phyloP scores from a whole-genome alignment of 2,113 vertebrate species.

The Pterocles burchelli region DNA sequence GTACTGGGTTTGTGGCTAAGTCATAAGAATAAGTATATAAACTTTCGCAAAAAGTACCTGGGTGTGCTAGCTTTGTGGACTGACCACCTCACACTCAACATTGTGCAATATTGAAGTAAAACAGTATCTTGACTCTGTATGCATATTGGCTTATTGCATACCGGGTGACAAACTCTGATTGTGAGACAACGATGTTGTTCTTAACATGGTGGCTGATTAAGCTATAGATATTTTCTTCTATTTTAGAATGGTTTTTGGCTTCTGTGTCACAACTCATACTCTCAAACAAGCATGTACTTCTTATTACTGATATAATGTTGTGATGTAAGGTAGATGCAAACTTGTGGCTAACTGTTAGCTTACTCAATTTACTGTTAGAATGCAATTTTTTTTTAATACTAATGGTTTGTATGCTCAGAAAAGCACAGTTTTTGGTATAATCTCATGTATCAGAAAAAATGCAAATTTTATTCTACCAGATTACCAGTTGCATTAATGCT shows the following conservation, averaged over 20 bases:
- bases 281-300: not conserved
- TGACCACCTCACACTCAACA: no score
- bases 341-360: not conserved
- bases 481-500: fast-evolving
- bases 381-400: not conserved
- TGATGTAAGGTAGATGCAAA: not conserved
- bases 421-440: not conserved
- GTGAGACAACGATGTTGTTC: not conserved
- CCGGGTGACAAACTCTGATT: no score
- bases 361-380: not conserved
- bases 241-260: not conserved
- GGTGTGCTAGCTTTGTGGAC: no score
- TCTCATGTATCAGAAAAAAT: not conserved
- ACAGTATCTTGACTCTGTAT: no score
- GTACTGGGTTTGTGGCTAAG: no score
- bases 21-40: no score
- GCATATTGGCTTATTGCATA: no score
- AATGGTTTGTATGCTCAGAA: not conserved
- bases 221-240: not conserved
- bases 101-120: no score
- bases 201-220: not conserved
- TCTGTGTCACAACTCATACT: not conserved
- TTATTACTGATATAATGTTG: not conserved
- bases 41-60: no score
- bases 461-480: not conserved